Base-by-base conservation (phyloP, 2,888 invertebrate species). In the Isoperla grammatica region DNA sequence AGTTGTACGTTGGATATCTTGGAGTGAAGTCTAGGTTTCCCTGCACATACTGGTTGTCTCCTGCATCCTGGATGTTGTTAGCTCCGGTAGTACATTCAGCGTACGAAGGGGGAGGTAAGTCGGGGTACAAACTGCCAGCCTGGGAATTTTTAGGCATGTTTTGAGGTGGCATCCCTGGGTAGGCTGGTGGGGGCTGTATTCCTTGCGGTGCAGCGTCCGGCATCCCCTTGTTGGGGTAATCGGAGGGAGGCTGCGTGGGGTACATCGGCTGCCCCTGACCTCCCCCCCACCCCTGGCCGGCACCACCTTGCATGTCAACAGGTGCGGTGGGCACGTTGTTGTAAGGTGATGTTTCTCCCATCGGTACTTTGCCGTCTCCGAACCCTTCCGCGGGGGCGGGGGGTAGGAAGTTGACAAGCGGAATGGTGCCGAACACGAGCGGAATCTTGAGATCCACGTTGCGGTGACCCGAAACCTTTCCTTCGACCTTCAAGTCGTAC, bases 371-470 rank as follows among this genome's bases (percentile, higher is more conserved):
- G 13, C 74, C 71, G 1, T 76, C 74, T 1, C 72, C 71, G 3
- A 72, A 67, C 46, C 73, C 72, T 65, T 81, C 77, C 9, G 77
- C 81, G 29, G 29, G 29, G 56, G 64, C 23, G 64, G 63, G 63
- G 8, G 56, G 45, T 63, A 67, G 70, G 22, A 60, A 65, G 23
- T 64, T 65, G 59, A 81, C 76, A 64, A 88, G 71, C 1, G 90
- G 90, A 64, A 90, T 82, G 0, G 89, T 89, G 23, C 90, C 90
- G 66, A 90, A 81, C 0, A 83, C 83, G 53, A 90, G 79, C 35
- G 85, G 83, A 67, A 85, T 81, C 69, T 79, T 81, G 29, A 81
- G 81, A 22, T 77, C 77, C 65, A 89, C 72, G 71, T 87, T 86
- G 64, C 81, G 75, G 68, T 88, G 86, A 17, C 86, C 85, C 23